A percentile compares a stretch with the other conserved stretches of the same genome.
Evolutionary conservation across 2,113 vertebrate species (phyloP).

Genomic region (Malurus alboscapulatus): DNA sequence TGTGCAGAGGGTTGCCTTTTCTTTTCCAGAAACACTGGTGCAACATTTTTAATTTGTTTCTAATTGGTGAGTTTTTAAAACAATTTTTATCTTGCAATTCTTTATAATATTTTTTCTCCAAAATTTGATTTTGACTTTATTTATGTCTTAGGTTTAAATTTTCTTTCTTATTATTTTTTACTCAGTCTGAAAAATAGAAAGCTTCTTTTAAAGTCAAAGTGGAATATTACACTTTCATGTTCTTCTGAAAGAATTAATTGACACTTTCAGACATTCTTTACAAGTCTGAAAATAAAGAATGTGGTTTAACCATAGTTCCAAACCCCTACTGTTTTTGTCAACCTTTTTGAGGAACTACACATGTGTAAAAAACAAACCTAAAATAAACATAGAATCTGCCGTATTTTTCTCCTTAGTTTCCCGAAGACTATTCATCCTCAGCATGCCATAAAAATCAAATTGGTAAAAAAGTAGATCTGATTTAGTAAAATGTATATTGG

Average conservation of each 20-base stretch:
- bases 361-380: not conserved
- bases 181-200: not conserved
- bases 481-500: not conserved
- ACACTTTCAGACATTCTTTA: not conserved
- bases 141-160: not conserved
- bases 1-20: not conserved
- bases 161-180: not conserved
- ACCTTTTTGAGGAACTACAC: not conserved
- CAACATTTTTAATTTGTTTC: not conserved
- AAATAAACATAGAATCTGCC: not conserved
- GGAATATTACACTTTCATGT: not conserved
- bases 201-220: not conserved
- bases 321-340: not conserved
- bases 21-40: not conserved
- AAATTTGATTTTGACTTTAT: not conserved
- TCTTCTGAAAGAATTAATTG: not conserved
- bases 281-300: not conserved
- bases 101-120: not conserved
- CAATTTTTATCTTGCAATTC: not conserved
- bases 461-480: not conserved
- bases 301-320: not conserved
- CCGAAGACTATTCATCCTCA: not conserved
- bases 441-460: not conserved
- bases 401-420: not conserved
- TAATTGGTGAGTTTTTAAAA: not conserved